Evolutionary conservation across 2,797 vertebrate genomes (phyloP).

Genomic region (Ctenosaura bakeri): DNA sequence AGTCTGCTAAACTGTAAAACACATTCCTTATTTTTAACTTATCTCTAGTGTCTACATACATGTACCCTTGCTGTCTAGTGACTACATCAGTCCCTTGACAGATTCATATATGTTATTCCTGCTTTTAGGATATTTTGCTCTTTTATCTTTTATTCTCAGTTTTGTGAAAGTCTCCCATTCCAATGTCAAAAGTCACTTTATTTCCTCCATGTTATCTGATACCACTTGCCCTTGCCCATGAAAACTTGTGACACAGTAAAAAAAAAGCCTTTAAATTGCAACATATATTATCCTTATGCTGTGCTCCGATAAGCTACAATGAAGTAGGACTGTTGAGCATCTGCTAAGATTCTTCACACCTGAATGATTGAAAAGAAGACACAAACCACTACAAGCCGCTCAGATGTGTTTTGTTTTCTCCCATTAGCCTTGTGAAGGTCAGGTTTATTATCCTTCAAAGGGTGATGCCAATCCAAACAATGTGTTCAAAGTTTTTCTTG

Average conservation of each 20-base stretch:
- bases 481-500: conserved; percentile 4
- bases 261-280: neutral
- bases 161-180: neutral
- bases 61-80: neutral
- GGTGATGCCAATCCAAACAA: neutral
- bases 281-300: neutral
- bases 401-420: neutral
- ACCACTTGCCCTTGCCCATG: neutral
- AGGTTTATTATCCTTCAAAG: neutral
- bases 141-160: conserved; percentile 7
- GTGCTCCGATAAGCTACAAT: neutral
- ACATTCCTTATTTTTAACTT: neutral
- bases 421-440: neutral
- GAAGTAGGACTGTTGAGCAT: neutral
- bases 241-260: neutral
- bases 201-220: conserved; percentile 17
- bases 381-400: neutral
- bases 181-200: neutral
- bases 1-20: neutral
- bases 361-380: conserved; percentile 15
- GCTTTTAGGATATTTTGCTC: neutral
- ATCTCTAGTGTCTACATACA: neutral
- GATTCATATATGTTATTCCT: neutral
- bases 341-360: conserved; percentile 30
- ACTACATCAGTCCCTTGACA: neutral